phyloP scores from a whole-genome alignment of 2,113 vertebrate genomes.

The Oreotrochilus melanogaster region DNA sequence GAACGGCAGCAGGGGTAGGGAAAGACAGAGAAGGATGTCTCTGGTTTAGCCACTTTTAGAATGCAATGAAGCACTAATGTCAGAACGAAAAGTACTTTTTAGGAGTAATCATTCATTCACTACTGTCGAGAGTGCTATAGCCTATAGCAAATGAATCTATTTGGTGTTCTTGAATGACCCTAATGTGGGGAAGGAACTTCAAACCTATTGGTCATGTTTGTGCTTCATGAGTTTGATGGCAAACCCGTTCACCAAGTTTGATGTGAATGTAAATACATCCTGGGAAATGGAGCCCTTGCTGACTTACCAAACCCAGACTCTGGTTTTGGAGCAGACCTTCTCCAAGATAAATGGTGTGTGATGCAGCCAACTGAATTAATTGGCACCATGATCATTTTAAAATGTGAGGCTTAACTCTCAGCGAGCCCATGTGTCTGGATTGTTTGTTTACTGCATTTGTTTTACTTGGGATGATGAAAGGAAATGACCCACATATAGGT shows the following conservation, averaged over 20 bases:
- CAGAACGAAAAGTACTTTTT: constrained; percentile 60
- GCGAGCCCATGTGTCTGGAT: not conserved
- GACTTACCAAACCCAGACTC: constrained; percentile 51
- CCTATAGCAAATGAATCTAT: constrained; percentile 50
- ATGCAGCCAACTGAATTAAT: constrained; percentile 20
- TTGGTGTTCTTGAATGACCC: constrained; percentile 32
- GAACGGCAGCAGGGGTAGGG: constrained; percentile 10
- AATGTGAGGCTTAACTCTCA: not conserved
- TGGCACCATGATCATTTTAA: not conserved
- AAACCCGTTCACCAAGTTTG: constrained; percentile 61
- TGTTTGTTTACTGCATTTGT: not conserved
- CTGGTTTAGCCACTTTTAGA: constrained; percentile 37
- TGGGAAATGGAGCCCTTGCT: constrained; percentile 41
- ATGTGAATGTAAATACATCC: constrained; percentile 56
- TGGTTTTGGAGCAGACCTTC: constrained; percentile 45
- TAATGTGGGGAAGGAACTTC: constrained; percentile 33
- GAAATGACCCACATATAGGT: not conserved
- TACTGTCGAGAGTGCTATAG: constrained; percentile 32
- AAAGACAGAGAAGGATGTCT: not conserved
- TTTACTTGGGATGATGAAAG: not conserved
- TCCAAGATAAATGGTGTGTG: constrained; percentile 1
- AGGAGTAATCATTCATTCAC: constrained; percentile 59
- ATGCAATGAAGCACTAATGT: constrained; percentile 20
- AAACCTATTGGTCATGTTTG: constrained; percentile 54
- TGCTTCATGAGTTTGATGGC: constrained; percentile 32